Conservation (phyloP, 2,888 invertebrate species). For the Hydroisotoma schaefferi region DNA sequence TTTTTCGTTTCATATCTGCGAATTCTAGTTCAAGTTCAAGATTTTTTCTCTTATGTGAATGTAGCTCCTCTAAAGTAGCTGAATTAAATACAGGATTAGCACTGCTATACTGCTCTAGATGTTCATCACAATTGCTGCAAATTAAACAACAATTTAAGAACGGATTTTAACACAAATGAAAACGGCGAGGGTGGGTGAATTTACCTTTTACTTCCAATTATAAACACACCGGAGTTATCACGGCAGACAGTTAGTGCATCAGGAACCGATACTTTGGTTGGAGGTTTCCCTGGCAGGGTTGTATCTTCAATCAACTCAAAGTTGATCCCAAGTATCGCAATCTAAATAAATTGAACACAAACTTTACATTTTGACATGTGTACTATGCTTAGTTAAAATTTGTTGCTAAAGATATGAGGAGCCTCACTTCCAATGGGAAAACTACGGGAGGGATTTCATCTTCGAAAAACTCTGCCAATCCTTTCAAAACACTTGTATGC, state of each 20-base stretch:
- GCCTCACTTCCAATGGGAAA: slow-evolving; percentile 71
- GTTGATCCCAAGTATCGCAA: slow-evolving; percentile 65
- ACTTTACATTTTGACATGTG: background rate
- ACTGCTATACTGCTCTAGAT: too few relatives aligned
- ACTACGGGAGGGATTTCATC: slow-evolving; percentile 79
- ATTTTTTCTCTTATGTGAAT: too few relatives aligned
- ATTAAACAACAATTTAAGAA: too few relatives aligned
- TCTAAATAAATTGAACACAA: slow-evolving; percentile 26
- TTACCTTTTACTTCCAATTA: slow-evolving; percentile 58
- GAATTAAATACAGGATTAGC: too few relatives aligned
- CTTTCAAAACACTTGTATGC: slow-evolving; percentile 76
- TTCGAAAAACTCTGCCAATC: slow-evolving; percentile 76
- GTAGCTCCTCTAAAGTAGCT: too few relatives aligned
- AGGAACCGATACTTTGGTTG: slow-evolving; percentile 70
- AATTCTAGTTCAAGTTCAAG: too few relatives aligned
- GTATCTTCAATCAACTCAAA: slow-evolving; percentile 78
- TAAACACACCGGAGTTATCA: slow-evolving; percentile 69
- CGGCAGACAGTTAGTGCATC: slow-evolving; percentile 65
- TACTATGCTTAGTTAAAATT: slow-evolving; percentile 6
- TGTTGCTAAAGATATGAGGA: background rate
- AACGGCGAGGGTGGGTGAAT: background rate
- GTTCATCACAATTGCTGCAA: too few relatives aligned
- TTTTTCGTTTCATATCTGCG: background rate
- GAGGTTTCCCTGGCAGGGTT: slow-evolving; percentile 71
- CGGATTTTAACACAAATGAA: background rate